A percentile compares a stretch with the other conserved stretches of the same genome.
Evolutionary conservation across 2,113 vertebrate species (phyloP).

Genomic region (Garra rufa): DNA sequence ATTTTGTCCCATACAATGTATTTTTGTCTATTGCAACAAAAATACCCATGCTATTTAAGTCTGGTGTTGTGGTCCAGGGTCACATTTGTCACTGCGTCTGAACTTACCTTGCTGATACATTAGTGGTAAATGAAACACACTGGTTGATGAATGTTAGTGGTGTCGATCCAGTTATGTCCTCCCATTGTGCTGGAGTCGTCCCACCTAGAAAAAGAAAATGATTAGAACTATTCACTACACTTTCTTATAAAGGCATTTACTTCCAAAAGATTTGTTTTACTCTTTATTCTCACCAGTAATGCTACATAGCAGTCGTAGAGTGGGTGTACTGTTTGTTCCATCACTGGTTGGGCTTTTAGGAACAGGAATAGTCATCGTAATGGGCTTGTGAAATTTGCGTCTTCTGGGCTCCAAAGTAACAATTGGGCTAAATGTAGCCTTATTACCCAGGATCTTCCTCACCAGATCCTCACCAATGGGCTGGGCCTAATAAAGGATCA

Average conservation of each 20-base stretch:
- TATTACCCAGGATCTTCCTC: conserved; percentile 94
- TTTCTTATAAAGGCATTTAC: background rate
- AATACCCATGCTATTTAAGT: no score
- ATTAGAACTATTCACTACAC: background rate
- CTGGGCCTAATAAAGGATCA: conserved; percentile 81
- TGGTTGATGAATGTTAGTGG: conserved; percentile 96
- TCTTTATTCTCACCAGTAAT: conserved; percentile 85
- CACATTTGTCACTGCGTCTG: background rate
- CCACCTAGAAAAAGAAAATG: conserved; percentile 81
- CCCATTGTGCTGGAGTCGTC: conserved; percentile 98
- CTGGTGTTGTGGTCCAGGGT: no score
- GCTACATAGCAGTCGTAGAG: conserved; percentile 93
- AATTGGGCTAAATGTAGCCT: conserved; percentile 95
- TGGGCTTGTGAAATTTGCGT: conserved; percentile 97
- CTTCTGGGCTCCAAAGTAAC: conserved; percentile 94
- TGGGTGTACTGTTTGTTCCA: conserved; percentile 82
- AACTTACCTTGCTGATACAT: conserved; percentile 94
- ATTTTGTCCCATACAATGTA: no score
- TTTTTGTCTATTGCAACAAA: no score
- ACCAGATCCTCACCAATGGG: conserved; percentile 89
- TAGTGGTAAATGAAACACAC: conserved; percentile 98
- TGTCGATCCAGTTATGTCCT: conserved; percentile 97
- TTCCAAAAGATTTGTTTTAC: background rate
- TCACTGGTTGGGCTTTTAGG: conserved; percentile 88
- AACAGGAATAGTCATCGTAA: conserved; percentile 96